Conservation (phyloP, 2,797 vertebrate species). For the Glyptemys insculpta region DNA sequence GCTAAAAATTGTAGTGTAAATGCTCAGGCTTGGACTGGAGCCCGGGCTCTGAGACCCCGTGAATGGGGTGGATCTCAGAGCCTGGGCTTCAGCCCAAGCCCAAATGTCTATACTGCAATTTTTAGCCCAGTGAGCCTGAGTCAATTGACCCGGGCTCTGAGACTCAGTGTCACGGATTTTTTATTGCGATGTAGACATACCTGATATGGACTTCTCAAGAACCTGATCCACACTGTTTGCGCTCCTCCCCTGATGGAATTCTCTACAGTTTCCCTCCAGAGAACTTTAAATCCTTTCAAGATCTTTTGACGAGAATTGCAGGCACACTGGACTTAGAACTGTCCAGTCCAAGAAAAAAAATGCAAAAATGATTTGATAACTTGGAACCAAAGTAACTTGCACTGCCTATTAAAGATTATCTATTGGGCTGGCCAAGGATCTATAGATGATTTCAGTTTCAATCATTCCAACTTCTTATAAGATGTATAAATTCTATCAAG, state of each 20-base stretch:
- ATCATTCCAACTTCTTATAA: neutral
- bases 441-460: neutral
- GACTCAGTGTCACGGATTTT: neutral
- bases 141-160: neutral
- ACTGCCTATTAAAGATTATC: rapidly evolving
- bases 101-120: neutral
- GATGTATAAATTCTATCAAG: neutral
- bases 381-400: neutral
- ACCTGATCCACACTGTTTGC: neutral
- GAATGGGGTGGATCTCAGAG: neutral
- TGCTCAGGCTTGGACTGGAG: neutral
- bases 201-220: neutral
- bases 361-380: neutral
- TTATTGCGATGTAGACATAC: neutral
- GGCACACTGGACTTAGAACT: rapidly evolving
- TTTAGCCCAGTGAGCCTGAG: neutral
- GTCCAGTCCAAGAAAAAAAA: neutral
- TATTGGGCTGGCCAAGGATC: rapidly evolving
- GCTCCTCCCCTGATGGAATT: rapidly evolving
- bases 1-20: neutral
- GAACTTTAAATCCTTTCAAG: neutral
- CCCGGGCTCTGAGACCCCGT: neutral
- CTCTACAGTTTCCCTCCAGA: neutral
- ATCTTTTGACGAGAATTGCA: neutral
- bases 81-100: neutral